Evolutionary conservation across 2,888 invertebrate species (phyloP), one percentile per base, ranked within the genome.

Genomic region (Cerastis leucographa): DNA sequence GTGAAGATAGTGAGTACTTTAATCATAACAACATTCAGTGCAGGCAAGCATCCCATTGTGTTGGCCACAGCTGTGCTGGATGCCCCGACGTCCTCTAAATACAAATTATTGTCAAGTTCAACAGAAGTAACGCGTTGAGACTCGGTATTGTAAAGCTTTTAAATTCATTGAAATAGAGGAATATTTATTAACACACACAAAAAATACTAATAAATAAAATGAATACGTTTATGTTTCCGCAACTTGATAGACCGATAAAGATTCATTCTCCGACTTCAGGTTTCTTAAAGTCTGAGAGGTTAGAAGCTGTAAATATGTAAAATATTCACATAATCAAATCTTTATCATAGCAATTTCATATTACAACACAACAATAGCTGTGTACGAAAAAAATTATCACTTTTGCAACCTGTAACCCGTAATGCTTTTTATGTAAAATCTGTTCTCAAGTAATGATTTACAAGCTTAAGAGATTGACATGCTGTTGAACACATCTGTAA

Each of bases 71-170:
- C 93, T 94, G 94, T 87, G 89, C 87, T 84, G 89, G 91, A 90
- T 91, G 84, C 84, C 85, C 85, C 86, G 78, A 89, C 92, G 91
- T 92, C 92, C 91, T 91, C 89, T 83, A 93, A 92, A 93, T 92
- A 94, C 91, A 93, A 93, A 93, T 93, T 92, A 93, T 94, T 94
- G 94, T 94, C 93, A 94, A 94, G 94, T 95, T 94, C 91, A 94
- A 90, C 89, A 90, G 89, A 92, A 93, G 81, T 85, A 85, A 92
- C 92, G 92, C 91, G 91, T 88, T 80, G 81, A 80, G 91, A 92
- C 89, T 93, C 44, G 72, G 79, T 87, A 90, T 89, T 85, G 74
- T 76, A 59, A 61, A 78, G 69, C 66, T 71, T 82, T 82, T 73
- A 73, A 73, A 72, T 71, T 80, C 22, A 66, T 72, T 70, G 68